Evolutionary conservation across 2,797 vertebrate species (phyloP), one percentile per base, ranked within the genome.

Genomic region (Epinephelus malabaricus): DNA sequence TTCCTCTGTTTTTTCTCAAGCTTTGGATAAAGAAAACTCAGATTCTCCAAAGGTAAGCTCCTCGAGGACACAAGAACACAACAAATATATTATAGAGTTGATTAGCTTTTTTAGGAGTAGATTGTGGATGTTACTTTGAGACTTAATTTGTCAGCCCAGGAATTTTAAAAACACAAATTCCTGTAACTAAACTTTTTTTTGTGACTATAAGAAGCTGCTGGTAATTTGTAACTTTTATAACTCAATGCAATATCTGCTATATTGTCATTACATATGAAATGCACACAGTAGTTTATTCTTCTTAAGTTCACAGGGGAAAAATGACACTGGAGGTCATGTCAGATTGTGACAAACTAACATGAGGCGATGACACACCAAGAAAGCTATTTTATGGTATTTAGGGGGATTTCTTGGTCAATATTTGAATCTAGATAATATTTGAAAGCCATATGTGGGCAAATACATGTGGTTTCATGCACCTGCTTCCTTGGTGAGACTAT

Each of bases 1-100:
- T 67, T 82, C 45, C 61, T 80, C 66, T 85, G 74, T 65, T 77
- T 69, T 88, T 87, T 90, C 86, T 84, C 83, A 84, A 80, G 78
- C 59, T 86, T 88, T 89, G 87, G 77, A 88, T 88, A 76, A 82
- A 80, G 83, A 88, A 82, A 67, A 59, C 60, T 84, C 81, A 61
- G 55, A 79, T 72, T 87, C 79, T 88, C 60, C 69, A 75, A 84
- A 93, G 93, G 93, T 94, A 91, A 92, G 92, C 55, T 43, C 40
- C 43, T 40, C 5, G 3, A 12, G 18, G 3, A 49, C 17, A 51
- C 15, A 27, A 56, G 17, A 68, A 73, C 50, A 40, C 14, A 56
- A 19, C n/a, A 11, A 56, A 40, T n/a, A 47, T 14, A 2, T n/a
- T 38, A 17, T 0, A 68, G 34, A 25, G 17, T 18, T 59, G 15